A percentile compares a stretch with the other conserved stretches of the same genome.
These are phyloP conservation scores for Macropus fuliginosus DNA, from an alignment of 2,797 vertebrate species.

Conservation along the genomic window DNA sequence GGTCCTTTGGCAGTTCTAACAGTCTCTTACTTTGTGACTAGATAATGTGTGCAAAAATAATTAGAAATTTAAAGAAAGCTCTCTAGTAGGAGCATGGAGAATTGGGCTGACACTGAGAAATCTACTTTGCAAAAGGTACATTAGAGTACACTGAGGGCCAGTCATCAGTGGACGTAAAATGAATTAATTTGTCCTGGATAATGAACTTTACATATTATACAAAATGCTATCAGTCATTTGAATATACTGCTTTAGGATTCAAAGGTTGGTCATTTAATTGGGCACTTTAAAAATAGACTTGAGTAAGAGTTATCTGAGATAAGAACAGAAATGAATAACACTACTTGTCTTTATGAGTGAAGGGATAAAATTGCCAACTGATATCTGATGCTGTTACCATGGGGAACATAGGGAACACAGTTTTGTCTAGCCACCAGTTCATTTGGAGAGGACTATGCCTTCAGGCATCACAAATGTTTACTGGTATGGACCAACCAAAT, in stretches of 20 bases:
- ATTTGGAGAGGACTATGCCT: neutral
- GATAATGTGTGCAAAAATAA: neutral
- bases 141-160: neutral
- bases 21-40: neutral
- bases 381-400: neutral
- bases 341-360: neutral
- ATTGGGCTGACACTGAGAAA: neutral
- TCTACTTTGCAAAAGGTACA: neutral
- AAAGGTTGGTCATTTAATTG: conserved; percentile 2
- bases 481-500: neutral
- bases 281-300: neutral
- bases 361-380: neutral
- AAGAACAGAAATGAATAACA: conserved; percentile 9
- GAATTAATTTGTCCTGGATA: neutral
- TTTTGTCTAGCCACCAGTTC: neutral
- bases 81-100: neutral
- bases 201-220: neutral
- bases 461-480: neutral
- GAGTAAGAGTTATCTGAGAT: neutral
- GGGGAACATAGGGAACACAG: neutral
- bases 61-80: neutral
- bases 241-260: neutral
- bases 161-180: neutral
- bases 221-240: neutral
- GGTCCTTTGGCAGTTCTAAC: neutral